phyloP scores from a whole-genome alignment of 1,140 invertebrate genomes.

The Drosophila tsacasi region DNA sequence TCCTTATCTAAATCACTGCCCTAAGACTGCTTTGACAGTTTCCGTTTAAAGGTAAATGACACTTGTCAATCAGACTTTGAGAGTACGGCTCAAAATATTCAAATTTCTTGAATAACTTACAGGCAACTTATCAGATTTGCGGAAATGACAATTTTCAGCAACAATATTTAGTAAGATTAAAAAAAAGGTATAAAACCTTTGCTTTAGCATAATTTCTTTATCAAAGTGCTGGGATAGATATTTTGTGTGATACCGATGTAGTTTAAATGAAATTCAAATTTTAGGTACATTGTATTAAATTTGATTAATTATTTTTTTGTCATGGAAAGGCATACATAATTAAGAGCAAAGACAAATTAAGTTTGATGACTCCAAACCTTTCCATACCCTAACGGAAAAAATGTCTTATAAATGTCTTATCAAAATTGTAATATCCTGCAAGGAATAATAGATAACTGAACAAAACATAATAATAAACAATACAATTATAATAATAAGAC shows the following conservation, averaged over 20 bases:
- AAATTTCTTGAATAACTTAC: slow-evolving; percentile 11
- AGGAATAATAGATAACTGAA: neutral
- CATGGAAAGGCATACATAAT: neutral
- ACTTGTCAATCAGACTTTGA: slow-evolving; percentile 7
- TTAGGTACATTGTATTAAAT: no score
- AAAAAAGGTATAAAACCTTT: neutral
- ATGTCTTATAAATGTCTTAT: neutral
- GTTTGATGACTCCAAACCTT: neutral
- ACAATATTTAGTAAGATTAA: neutral
- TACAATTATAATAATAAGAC: neutral
- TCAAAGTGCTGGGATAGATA: neutral
- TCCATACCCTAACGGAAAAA: neutral
- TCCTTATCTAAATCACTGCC: neutral
- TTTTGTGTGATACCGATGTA: neutral
- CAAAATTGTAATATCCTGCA: neutral
- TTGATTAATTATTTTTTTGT: neutral
- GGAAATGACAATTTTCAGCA: neutral
- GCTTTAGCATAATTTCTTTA: neutral
- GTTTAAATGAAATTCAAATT: neutral
- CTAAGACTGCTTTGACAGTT: neutral
- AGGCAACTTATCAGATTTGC: neutral
- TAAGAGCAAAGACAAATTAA: neutral
- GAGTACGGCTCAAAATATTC: neutral
- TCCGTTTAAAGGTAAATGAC: neutral
- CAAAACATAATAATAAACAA: neutral